A percentile compares a stretch with the other conserved stretches of the same genome.
Conservation (phyloP, 2,113 vertebrate genomes). For the Saccopteryx leptura region DNA sequence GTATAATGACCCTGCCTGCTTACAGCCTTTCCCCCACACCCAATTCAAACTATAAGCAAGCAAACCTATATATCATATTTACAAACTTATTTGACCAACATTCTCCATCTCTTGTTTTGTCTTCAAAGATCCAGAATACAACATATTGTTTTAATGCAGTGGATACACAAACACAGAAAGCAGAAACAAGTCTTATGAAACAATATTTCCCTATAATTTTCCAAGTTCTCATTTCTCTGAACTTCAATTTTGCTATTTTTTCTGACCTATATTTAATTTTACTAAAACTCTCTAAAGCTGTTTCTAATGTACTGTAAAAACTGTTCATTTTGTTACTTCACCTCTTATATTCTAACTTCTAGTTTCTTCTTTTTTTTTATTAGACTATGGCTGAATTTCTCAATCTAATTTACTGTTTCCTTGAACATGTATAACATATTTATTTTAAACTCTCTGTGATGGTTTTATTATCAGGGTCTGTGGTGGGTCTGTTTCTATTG, state of each 20-base stretch:
- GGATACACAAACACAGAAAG: not conserved
- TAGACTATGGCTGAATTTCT: not conserved
- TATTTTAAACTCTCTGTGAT: not conserved
- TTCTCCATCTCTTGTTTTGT: not conserved
- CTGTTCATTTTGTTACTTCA: not conserved
- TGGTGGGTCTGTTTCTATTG: not conserved
- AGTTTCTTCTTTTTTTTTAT: not conserved
- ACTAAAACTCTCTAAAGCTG: not conserved
- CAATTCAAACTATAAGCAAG: too few species aligned
- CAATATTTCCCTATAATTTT: not conserved
- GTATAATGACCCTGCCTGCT: too few species aligned
- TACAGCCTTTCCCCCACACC: too few species aligned
- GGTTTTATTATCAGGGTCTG: not conserved
- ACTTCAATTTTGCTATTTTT: not conserved
- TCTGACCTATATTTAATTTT: not conserved
- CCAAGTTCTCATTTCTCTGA: not conserved
- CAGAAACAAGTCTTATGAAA: not conserved
- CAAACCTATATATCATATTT: too few species aligned
- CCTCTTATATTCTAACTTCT: not conserved
- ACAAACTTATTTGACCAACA: too few species aligned
- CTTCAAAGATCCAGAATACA: not conserved
- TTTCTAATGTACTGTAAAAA: slow-evolving; percentile 26
- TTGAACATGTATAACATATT: not conserved
- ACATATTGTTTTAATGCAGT: not conserved
- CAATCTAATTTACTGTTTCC: not conserved